These are phyloP conservation scores for Corydoras sp. DNA, from an alignment of 2,113 vertebrate species.

Conservation along the genomic window DNA sequence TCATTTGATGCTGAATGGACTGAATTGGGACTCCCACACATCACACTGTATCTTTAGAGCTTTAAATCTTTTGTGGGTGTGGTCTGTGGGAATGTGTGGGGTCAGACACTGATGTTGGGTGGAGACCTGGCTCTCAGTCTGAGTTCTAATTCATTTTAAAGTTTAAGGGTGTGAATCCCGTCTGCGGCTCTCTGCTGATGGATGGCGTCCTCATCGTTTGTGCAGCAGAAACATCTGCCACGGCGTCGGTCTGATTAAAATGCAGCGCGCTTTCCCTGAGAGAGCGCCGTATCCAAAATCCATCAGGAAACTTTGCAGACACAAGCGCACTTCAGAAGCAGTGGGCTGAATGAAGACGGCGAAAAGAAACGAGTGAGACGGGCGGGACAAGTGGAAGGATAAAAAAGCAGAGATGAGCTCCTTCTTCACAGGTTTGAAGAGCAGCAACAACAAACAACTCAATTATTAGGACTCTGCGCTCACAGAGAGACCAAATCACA, in stretches of 20 bases:
- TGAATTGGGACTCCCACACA: no score
- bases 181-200: no score
- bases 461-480: slow-evolving; percentile 52
- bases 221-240: not conserved
- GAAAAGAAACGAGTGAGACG: not conserved
- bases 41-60: no score
- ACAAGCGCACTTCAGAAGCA: slow-evolving; percentile 42
- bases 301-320: slow-evolving; percentile 12
- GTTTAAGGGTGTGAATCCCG: no score
- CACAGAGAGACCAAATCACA: slow-evolving; percentile 28
- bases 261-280: not conserved
- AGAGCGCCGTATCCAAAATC: not conserved
- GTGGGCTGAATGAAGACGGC: slow-evolving; percentile 14
- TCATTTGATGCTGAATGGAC: no score
- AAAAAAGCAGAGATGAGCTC: slow-evolving; percentile 39
- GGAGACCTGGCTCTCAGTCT: no score
- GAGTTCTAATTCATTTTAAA: no score
- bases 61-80: no score
- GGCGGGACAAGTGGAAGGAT: slow-evolving; percentile 5
- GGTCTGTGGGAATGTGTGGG: no score
- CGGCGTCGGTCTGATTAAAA: not conserved
- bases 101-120: no score
- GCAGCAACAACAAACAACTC: slow-evolving; percentile 63
- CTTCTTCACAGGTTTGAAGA: slow-evolving; percentile 37
- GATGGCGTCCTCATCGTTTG: no score